Evolutionary conservation across 2,797 vertebrate genomes (phyloP).

Genomic region (Fistularia commersonii): DNA sequence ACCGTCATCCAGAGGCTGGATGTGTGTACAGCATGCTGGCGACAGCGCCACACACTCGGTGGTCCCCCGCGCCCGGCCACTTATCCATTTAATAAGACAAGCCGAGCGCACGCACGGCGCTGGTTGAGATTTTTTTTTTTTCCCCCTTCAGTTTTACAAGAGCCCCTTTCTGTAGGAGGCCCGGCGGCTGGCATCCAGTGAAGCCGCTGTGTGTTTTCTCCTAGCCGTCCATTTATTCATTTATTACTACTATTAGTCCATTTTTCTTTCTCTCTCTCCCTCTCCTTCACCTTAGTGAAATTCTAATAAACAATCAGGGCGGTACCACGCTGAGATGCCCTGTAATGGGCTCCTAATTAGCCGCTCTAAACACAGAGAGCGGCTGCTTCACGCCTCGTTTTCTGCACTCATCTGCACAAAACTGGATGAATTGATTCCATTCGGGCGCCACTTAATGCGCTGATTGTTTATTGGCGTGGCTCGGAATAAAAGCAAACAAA

Average conservation of each 20-base stretch:
- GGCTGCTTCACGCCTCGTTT: constrained; percentile 75
- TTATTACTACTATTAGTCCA: constrained; percentile 70
- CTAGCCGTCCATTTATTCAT: constrained; percentile 68
- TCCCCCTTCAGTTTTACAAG: constrained; percentile 63
- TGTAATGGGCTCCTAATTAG: constrained; percentile 76
- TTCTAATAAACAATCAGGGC: constrained; percentile 74
- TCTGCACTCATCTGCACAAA: constrained; percentile 73
- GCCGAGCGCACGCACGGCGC: constrained; percentile 53
- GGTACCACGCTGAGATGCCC: constrained; percentile 69
- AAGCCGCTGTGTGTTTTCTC: constrained; percentile 30
- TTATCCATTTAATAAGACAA: constrained; percentile 72
- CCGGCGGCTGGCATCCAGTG: constrained; percentile 58
- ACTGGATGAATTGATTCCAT: constrained; percentile 76
- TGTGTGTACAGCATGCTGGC: constrained; percentile 56
- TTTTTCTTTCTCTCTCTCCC: constrained; percentile 34
- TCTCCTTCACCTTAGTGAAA: constrained; percentile 60
- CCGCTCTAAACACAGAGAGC: constrained; percentile 69
- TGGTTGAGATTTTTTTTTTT: constrained; percentile 47
- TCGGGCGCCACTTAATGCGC: constrained; percentile 72
- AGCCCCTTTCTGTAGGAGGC: constrained; percentile 59
- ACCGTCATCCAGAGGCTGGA: constrained; percentile 51
- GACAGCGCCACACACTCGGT: constrained; percentile 68
- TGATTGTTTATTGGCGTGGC: constrained; percentile 72
- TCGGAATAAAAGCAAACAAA: constrained; percentile 56
- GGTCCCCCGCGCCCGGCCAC: constrained; percentile 69